phyloP scores from a whole-genome alignment of 2,888 invertebrate species.

The Eupithecia exiguata region DNA sequence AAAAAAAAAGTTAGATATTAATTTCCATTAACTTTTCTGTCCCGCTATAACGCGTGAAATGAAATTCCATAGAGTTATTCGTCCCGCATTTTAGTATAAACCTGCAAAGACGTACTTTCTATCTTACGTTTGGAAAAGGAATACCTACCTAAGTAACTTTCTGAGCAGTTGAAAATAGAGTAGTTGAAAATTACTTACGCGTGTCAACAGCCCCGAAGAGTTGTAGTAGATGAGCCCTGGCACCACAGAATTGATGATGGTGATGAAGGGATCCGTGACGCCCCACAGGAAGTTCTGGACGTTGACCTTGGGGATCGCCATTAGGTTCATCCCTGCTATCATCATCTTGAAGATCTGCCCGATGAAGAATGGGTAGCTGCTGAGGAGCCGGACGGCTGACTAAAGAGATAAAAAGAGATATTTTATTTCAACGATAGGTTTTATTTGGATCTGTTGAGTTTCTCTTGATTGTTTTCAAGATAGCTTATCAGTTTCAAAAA shows the following conservation, averaged over 20 bases:
- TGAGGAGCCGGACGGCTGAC: slow-evolving; percentile 71
- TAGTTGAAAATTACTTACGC: slow-evolving; percentile 28
- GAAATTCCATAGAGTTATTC: no score
- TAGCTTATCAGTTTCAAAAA: no score
- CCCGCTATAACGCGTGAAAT: no score
- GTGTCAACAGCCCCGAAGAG: slow-evolving; percentile 51
- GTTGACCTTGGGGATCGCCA: slow-evolving; percentile 75
- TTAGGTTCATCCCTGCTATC: slow-evolving; percentile 79
- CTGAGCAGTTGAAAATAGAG: no score
- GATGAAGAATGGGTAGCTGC: slow-evolving; percentile 80
- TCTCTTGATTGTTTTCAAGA: not conserved
- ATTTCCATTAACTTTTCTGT: no score
- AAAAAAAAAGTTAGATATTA: no score
- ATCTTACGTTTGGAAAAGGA: no score
- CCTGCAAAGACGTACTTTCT: no score
- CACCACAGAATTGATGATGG: slow-evolving; percentile 32
- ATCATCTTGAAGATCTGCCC: slow-evolving; percentile 85
- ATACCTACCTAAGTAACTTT: no score
- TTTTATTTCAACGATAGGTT: not conserved
- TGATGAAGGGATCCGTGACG: slow-evolving; percentile 43
- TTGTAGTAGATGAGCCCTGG: slow-evolving; percentile 46
- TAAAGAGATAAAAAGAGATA: slow-evolving; percentile 27
- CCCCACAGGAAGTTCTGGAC: slow-evolving; percentile 46
- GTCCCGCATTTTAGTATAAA: no score
- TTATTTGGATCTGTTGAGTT: no score